Percentiles rank a stretch among this genome's conserved stretches.
Conservation (phyloP, 1,140 invertebrate genomes). For the Leptinotarsa defecta region DNA sequence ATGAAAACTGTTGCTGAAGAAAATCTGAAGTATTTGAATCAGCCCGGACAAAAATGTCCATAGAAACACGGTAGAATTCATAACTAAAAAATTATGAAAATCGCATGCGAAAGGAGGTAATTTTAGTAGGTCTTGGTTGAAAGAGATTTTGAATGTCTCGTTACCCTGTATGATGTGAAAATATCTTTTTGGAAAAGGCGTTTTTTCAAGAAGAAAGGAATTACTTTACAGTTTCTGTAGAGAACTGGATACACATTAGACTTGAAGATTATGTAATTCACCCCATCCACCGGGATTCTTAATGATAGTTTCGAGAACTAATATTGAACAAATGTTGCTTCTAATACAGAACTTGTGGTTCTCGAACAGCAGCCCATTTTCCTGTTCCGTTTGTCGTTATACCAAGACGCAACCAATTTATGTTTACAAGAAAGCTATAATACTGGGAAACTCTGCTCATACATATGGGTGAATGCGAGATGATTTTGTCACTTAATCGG, state of each 20-base stretch:
- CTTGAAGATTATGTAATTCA: background rate
- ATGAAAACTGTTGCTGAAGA: too few species aligned
- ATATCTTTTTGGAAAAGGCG: background rate
- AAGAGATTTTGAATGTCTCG: too few species aligned
- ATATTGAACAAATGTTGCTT: background rate
- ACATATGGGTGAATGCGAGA: too few species aligned
- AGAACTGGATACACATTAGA: too few species aligned
- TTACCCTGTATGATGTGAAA: too few species aligned
- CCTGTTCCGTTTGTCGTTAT: background rate
- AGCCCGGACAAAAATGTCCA: too few species aligned
- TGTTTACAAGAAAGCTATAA: background rate
- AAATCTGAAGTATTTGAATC: too few species aligned
- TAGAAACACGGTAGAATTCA: too few species aligned
- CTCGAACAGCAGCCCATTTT: background rate
- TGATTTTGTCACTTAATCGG: too few species aligned
- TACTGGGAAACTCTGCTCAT: background rate
- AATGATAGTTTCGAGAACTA: background rate
- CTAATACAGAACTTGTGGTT: background rate
- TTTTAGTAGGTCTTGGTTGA: too few species aligned
- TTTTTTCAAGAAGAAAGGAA: background rate
- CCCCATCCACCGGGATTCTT: background rate
- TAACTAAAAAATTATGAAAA: too few species aligned
- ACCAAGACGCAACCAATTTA: constrained; percentile 3
- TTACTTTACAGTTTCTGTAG: background rate
- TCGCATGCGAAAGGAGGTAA: too few species aligned